Evolutionary conservation across 92 coral and sea anemone species (phyloP), one percentile per base, ranked within the genome.

Genomic region (Scolanthus callimorphus): DNA sequence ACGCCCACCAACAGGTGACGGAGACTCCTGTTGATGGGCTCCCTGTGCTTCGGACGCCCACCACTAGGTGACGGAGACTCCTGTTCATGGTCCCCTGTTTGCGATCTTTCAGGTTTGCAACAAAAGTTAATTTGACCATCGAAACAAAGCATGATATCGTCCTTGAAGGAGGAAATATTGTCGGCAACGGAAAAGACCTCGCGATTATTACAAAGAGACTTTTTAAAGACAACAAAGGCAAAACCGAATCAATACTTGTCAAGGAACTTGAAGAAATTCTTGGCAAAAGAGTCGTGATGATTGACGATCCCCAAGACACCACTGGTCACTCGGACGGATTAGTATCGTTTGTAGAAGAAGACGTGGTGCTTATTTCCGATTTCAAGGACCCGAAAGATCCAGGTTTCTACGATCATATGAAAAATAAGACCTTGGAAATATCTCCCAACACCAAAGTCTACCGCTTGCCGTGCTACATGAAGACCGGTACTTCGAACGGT

Each of bases 211-310:
- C 59, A 15, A 73, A 71, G 17, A 57, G 73, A 57, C 29, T 70
- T 51, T 69, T 78, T 57, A 71, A 78, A 63, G 84, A 78, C 21
- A 78, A 78, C 56, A 78, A 70, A 17, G 55, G 51, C n/a, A 45
- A 24, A 45, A 57, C 59, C n/a, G 60, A 70, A 47, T 55, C 69
- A 48, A 34, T 27, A 28, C 25, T 70, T 3, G 53, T 23, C 0
- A 65, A 78, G 45, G 51, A 63, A 46, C 17, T 78, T 17, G 84
- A 78, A 24, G 12, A 27, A 8, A 65, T 57, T 10, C 62, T 78
- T 31, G 20, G 64, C n/a, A 78, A 73, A 37, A 78, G 70, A 39
- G 52, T 55, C 0, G 39, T 70, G 17, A 34, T 44, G 25, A 70
- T 70, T 28, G 78, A 71, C 46, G 78, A 78, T 43, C 79, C 78